Percentiles rank a stretch among this genome's conserved stretches.
phyloP scores from a whole-genome alignment of 2,888 invertebrate genomes.

The Amiota mariae region DNA sequence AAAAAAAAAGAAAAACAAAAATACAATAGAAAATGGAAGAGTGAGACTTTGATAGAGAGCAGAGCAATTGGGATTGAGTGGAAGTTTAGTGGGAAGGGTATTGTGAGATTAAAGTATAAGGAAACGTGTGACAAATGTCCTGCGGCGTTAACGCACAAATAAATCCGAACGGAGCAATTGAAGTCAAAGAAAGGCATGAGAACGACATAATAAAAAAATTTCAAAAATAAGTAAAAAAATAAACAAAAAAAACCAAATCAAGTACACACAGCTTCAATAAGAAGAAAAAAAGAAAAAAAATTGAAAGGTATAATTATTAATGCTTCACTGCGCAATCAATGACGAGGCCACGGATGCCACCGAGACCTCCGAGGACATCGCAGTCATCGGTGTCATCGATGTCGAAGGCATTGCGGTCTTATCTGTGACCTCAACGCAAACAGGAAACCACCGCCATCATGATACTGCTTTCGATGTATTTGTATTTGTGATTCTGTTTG shows the following conservation, averaged over 20 bases:
- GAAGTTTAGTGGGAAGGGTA: background rate
- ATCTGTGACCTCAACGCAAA: slow-evolving; percentile 33
- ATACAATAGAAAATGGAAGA: background rate
- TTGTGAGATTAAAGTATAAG: background rate
- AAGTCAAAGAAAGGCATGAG: background rate
- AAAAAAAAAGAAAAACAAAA: background rate
- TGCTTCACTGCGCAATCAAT: slow-evolving; percentile 64
- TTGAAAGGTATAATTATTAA: slow-evolving; percentile 59
- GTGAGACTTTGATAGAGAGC: background rate
- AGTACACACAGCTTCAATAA: background rate
- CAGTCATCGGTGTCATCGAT: background rate
- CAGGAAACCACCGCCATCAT: slow-evolving; percentile 53
- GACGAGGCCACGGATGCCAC: slow-evolving; percentile 34
- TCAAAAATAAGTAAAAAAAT: background rate
- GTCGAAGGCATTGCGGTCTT: slow-evolving; percentile 5
- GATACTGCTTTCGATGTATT: slow-evolving; percentile 48
- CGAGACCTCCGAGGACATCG: too few species aligned
- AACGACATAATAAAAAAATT: background rate
- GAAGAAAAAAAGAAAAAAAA: slow-evolving; percentile 26
- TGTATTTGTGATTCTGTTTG: slow-evolving; percentile 16
- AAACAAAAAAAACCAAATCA: background rate
- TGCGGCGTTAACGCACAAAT: slow-evolving; percentile 10
- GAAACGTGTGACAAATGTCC: slow-evolving; percentile 21
- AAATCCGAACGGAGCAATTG: slow-evolving; percentile 15
- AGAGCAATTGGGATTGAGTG: background rate